Base-by-base conservation (phyloP, 2,888 invertebrate genomes). In the Apotomis capreana region DNA sequence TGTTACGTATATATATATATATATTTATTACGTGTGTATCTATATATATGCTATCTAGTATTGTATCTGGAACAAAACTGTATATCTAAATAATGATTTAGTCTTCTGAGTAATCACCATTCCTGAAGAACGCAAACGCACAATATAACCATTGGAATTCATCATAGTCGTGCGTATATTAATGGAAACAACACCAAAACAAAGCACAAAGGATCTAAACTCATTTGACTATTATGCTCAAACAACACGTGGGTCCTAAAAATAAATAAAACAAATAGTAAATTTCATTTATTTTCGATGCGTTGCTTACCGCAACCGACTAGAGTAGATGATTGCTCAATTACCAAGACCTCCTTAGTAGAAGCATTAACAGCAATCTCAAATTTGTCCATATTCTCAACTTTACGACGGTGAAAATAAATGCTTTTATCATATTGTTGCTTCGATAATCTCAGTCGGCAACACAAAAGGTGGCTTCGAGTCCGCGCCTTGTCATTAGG, bases 291-390 rank as follows among this genome's bases (percentile, higher is more conserved):
- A 90, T 90, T 87, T 88, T 87, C 85, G 83, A 88, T 88, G 87
- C 89, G 87, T 86, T 85, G 90, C 89, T 91, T 87, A 92, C 92
- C 92, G 85, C 92, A 92, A 87, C 85, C 84, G 88, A 83, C 88
- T 91, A 89, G 91, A 91, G 90, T 88, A 91, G 90, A 91, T 91
- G 90, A 93, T 93, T 93, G 93, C 92, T 93, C 93, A 92, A 93
- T 93, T 92, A 92, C 89, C 84, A 87, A 89, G 92, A 92, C 92
- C 92, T 92, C 92, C 92, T 92, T 92, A 92, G 92, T 89, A 85
- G 92, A 91, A 86, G 84, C 86, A 88, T 86, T 88, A 88, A 84
- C 86, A 84, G 81, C 83, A 79, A 81, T 80, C 77, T 77, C 76
- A 72, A 78, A 78, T 78, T 73, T 78, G 78, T 79, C 78, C 76